Evolutionary conservation across 1,140 invertebrate species (phyloP), one percentile per base, ranked within the genome.

Genomic region (Pinna nobilis): DNA sequence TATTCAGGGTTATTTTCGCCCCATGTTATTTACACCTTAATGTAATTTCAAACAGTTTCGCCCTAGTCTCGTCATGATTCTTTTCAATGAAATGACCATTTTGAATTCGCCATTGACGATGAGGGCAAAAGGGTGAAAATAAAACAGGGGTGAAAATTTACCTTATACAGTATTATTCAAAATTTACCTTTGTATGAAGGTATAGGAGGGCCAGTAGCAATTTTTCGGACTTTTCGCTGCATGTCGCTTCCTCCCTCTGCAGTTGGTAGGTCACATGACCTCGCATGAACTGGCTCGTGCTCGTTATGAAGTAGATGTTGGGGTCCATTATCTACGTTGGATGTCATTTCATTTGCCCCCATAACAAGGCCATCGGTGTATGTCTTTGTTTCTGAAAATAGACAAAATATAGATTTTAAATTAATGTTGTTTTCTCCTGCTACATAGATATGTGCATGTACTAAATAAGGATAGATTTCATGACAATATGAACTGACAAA

Each of bases 131-230:
- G n/a, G n/a, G n/a, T n/a, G n/a, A n/a, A n/a, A n/a, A n/a, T n/a
- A n/a, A n/a, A n/a, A n/a, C n/a, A n/a, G n/a, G n/a, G n/a, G n/a
- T n/a, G n/a, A n/a, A n/a, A n/a, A n/a, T n/a, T n/a, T n/a, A n/a
- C n/a, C n/a, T n/a, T n/a, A 18, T 18, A 59, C 23, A 35, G 11
- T n/a, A 35, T 15, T 11, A 1, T 5, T 20, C 28, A 0, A 5
- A 30, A 15, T 2, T 18, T 70, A 87, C 85, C 85, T 83, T 84
- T 87, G 51, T 86, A 87, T 18, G 75, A 50, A 6, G 84, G 84
- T 3, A 77, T 39, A 41, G 85, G 76, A 11, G 82, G 83, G 18
- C 76, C 84, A 13, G 82, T 70, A 47, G 85, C 85, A 35, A 87
- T 74, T 69, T 87, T 87, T 20, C 85, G 76, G 4, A 76, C 74